Percentiles rank a stretch among this genome's conserved stretches.
phyloP scores from a whole-genome alignment of 2,888 invertebrate genomes.

The Ophion ellenae region DNA sequence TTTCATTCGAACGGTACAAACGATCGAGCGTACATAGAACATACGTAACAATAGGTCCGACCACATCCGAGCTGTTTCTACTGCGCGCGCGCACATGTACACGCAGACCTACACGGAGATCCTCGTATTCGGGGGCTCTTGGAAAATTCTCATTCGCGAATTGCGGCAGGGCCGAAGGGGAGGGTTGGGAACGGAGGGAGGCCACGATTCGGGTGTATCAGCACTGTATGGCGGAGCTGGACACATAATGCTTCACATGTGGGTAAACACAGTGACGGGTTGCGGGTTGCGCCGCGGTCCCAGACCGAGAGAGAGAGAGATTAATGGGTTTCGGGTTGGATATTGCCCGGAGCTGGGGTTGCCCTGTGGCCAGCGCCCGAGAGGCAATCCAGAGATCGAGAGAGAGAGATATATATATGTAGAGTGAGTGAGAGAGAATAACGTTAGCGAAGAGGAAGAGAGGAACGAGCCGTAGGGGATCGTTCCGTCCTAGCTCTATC shows the following conservation, averaged over 20 bases:
- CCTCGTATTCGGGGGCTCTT: constrained; percentile 13
- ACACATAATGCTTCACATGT: constrained; percentile 83
- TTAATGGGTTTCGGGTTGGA: constrained; percentile 82
- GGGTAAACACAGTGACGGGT: constrained; percentile 84
- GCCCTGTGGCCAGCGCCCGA: constrained; percentile 62
- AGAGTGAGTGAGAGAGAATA: constrained; percentile 10
- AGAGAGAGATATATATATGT: neutral
- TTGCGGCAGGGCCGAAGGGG: constrained; percentile 15
- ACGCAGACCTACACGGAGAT: neutral
- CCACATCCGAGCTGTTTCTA: constrained; percentile 35
- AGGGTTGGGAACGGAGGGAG: constrained; percentile 53
- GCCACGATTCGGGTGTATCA: constrained; percentile 60
- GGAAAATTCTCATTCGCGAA: constrained; percentile 67
- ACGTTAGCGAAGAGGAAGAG: neutral
- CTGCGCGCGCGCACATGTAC: neutral
- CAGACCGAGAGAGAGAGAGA: constrained; percentile 73
- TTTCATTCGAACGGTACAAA: constrained; percentile 13
- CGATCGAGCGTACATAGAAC: neutral
- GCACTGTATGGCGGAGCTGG: constrained; percentile 81
- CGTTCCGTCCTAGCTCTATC: constrained; percentile 43
- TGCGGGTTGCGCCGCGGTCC: constrained; percentile 81
- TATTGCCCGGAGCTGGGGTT: constrained; percentile 63
- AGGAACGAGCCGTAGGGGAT: constrained; percentile 50
- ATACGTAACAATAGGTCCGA: constrained; percentile 25
- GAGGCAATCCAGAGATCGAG: constrained; percentile 26